Percentiles rank a stretch among this genome's conserved stretches.
phyloP scores from a whole-genome alignment of 2,888 invertebrate genomes.

The Choristoneura rosaceana region DNA sequence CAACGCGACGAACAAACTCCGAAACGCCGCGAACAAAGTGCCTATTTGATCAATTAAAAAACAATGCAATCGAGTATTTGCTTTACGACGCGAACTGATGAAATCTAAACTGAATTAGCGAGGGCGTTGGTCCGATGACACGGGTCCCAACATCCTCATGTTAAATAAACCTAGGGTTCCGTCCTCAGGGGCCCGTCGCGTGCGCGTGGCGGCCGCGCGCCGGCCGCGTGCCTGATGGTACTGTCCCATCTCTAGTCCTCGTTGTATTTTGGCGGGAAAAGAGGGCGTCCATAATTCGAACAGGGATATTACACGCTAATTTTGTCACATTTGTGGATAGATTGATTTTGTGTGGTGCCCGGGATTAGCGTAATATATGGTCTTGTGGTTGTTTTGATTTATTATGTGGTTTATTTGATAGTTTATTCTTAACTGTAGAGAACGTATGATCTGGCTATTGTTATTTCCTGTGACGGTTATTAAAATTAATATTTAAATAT shows the following conservation, averaged over 20 bases:
- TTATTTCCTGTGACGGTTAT: not conserved
- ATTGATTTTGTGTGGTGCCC: slow-evolving; percentile 74
- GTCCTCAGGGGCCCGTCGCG: slow-evolving; percentile 54
- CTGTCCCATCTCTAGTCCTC: slow-evolving; percentile 44
- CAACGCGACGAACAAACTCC: not conserved
- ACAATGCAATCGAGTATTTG: slow-evolving; percentile 80
- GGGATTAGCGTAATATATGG: slow-evolving; percentile 63
- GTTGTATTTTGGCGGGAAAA: slow-evolving; percentile 68
- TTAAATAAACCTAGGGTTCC: slow-evolving; percentile 74
- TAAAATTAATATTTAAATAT: not conserved
- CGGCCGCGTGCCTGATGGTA: slow-evolving; percentile 50
- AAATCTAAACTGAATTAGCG: slow-evolving; percentile 79
- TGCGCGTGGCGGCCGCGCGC: slow-evolving; percentile 63
- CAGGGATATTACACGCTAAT: slow-evolving; percentile 85
- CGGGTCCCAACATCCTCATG: slow-evolving; percentile 74
- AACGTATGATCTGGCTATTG: too few species aligned
- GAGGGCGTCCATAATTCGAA: slow-evolving; percentile 77
- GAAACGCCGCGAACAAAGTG: slow-evolving; percentile 47
- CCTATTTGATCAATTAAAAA: slow-evolving; percentile 80
- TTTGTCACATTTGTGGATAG: slow-evolving; percentile 76
- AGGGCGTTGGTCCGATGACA: slow-evolving; percentile 72
- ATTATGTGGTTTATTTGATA: slow-evolving; percentile 10
- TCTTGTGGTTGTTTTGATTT: slow-evolving; percentile 42
- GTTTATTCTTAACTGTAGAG: not conserved
- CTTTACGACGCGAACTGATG: slow-evolving; percentile 66